Base-by-base conservation (phyloP, 30 jellyfish, hydroid and myxozoan genomes). In the Cassiopea andromeda region DNA sequence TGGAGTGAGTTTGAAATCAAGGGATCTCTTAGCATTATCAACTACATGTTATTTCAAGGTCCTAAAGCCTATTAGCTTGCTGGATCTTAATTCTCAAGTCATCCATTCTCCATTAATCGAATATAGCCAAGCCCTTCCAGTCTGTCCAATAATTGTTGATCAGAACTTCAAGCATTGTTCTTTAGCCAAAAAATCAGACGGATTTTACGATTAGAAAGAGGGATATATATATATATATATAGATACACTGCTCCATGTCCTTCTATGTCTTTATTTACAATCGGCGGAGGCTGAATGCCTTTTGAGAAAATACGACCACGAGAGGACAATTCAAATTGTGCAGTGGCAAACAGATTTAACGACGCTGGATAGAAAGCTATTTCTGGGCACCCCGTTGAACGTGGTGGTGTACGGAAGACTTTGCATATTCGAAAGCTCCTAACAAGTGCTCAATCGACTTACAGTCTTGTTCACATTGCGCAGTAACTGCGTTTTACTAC, bases 361-460 rank as follows among this genome's bases (percentile, higher is more conserved):
- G 3, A 7, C 4, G 1, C 27, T 70, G 79, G 7, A 70, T 9
- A 70, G 79, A 70, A 70, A 70, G 50, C 79, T 38, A 27, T 15
- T 48, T n/a, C 74, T 44, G 74, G 86, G 86, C 86, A 77, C 86
- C 86, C 86, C 86, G 86, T 77, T 49, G 86, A 77, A 48, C 86
- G 27, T 44, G 7, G 73, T 48, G 86, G 75, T 48, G 75, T 59
- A 49, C 75, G 73, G 58, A 45, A 77, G 48, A 50, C 57, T 48
- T 48, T 77, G 48, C 75, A 77, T 38, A 70, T 7, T 9, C 18
- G 79, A 18, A 70, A 8, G 79, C n/a, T 15, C 50, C 79, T 70
- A 15, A 49, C 19, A 49, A 70, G 54, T 54, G 16, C 79, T 1
- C 19, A 70, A 17, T 1, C 49, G 4, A 7, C 14, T 70, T 15